Evolutionary conservation across 2,113 vertebrate species (phyloP), one percentile per base, ranked within the genome.

Genomic region (Zosterops pallidus): DNA sequence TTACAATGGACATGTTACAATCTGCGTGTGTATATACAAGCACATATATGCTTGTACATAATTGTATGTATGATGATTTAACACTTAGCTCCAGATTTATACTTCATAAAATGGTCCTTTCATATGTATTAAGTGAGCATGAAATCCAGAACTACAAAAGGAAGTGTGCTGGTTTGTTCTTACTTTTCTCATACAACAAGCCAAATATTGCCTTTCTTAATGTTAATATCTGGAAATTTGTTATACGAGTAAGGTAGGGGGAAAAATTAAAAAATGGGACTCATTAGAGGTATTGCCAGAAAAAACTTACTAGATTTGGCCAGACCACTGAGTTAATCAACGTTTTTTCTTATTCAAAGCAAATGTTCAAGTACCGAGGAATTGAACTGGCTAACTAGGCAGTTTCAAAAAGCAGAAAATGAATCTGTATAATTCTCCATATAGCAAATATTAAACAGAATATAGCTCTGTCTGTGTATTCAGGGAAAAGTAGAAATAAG

Each of bases 161-260:
- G 90, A 97, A 98, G 74, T 95, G 83, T 94, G 94, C 41, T 91
- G 83, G 81, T 77, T 95, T 94, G 83, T 83, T 97, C 96, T 97
- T 86, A 95, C 94, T 96, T 96, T 96, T 94, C 94, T 97, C 95
- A 55, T 86, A 94, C 94, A 67, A 92, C 87, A 96, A 63, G 91
- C 76, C 94, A 97, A 97, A 96, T 95, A 92, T 55, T 97, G 68
- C 47, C 82, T 96, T 98, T 97, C 80, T 97, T 96, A 83, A 96
- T 67, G 28, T 96, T 96, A 97, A 96, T 98, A 97, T 94, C 92
- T 94, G 79, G 84, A 96, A 94, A 97, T 96, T 90, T 97, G 96
- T 97, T 98, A 96, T 65, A 82, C 83, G 94, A 94, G 94, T 94
- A 94, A 96, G 95, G 80, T 95, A 91, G 76, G 44, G 92, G 85